A percentile compares a stretch with the other conserved stretches of the same genome.
Evolutionary conservation across 2,888 invertebrate genomes (phyloP).

Genomic region (Capitulum mitella): DNA sequence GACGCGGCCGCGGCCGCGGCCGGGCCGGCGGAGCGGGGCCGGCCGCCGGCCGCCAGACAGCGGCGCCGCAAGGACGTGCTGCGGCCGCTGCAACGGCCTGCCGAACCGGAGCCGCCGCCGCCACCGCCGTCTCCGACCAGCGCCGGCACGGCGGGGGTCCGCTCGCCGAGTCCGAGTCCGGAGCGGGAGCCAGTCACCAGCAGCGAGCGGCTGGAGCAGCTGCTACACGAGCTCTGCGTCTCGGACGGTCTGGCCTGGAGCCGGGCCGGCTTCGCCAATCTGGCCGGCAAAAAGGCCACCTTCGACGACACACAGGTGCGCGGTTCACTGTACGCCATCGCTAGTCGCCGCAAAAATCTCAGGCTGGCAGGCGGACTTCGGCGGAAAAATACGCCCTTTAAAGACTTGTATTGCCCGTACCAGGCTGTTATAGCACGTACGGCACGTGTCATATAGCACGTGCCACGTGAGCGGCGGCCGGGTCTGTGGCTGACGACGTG

Average conservation of each 20-base stretch:
- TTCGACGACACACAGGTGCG: neutral
- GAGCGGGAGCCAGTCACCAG: neutral
- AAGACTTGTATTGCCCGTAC: too few species aligned
- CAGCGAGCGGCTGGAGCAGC: neutral
- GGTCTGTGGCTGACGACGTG: neutral
- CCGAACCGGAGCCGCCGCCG: neutral
- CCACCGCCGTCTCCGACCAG: neutral
- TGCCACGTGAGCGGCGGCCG: too few species aligned
- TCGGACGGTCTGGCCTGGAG: neutral
- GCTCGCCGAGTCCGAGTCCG: neutral
- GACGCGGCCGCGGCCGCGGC: neutral
- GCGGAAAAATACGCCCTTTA: too few species aligned
- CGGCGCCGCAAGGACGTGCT: slow-evolving; percentile 18
- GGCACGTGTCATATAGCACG: too few species aligned
- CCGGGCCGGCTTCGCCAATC: neutral
- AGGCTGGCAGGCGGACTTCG: too few species aligned
- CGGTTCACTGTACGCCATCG: too few species aligned
- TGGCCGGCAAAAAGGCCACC: neutral
- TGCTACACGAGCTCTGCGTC: neutral
- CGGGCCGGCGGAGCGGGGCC: neutral
- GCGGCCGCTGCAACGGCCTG: neutral
- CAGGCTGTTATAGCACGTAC: too few species aligned
- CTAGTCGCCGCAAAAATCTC: too few species aligned
- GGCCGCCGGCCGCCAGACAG: neutral
- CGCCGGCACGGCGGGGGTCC: neutral